Evolutionary conservation across 2,888 invertebrate species (phyloP), one percentile per base, ranked within the genome.

Genomic region (Pristionchus arcanus): DNA sequence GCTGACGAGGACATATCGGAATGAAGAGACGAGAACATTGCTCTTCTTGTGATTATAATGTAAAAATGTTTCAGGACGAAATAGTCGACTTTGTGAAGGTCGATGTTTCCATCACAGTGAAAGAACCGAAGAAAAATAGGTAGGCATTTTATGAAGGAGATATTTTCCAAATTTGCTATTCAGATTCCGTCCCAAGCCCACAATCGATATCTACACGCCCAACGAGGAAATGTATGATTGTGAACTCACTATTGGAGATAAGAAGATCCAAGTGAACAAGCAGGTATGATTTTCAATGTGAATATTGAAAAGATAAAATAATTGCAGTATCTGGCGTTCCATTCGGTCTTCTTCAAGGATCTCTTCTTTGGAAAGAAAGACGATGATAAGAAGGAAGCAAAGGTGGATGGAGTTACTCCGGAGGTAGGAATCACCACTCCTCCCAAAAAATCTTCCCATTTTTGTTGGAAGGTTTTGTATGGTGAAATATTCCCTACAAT

Each of bases 241-340:
- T 49, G 49, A 49, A 2, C 49, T 81, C 13, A n/a, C n/a, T n/a
- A 49, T 81, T 16, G 81, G 81, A 81, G 42, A 42, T 13, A 81
- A 49, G 81, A 81, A 81, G 49, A 81, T 81, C 49, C 49, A 81
- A 25, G 81, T 81, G 81, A 81, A 49, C 81, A 81, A 49, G 16
- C 49, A 81, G 81, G 81, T 81, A n/a, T 5, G 37, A 49, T 49
- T 49, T 42, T 42, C 3, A 42, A 3, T 37, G 42, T 55, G 13
- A 2, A 55, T 16, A 13, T 4, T 2, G 55, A 55, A 2, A 19
- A n/a, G 19, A 21, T 2, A 63, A 63, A 55, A 19, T 25, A 2
- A n/a, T 81, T 81, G 9, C 49, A 81, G 81, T 81, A 37, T n/a
- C 42, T 81, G n/a, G 42, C 81, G n/a, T 49, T 81, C 81, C 81